Base-by-base conservation (phyloP, 2,113 vertebrate genomes). In the Pygoscelis antarcticus region DNA sequence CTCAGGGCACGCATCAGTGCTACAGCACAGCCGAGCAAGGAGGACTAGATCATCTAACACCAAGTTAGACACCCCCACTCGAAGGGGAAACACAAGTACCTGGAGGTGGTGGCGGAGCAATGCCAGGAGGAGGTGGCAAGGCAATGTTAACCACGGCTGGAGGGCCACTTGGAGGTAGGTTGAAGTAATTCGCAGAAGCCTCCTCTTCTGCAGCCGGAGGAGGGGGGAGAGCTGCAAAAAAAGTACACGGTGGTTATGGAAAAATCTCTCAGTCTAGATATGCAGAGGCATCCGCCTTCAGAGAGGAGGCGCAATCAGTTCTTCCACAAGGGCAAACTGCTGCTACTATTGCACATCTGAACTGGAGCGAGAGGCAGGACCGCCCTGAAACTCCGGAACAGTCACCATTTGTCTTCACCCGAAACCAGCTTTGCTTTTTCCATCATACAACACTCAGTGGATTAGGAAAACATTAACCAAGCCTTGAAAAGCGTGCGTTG, bases 111-210 rank as follows among this genome's bases (percentile, higher is more conserved):
- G 99, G 99, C 0, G 99, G 99, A 89, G 98, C 98, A 2, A 99
- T 99, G 47, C 99, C 99, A 23, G 99, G 99, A 25, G 99, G 99
- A 5, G 99, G 99, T 0, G 99, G 99, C 90, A 99, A 94, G 77
- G 98, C 97, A 13, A 99, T 99, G 98, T 99, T 99, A 94, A 99
- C 98, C 91, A 99, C 98, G 0, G 99, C 98, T 36, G 99, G 98
- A 89, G 99, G 98, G 52, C 98, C 98, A 91, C 98, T 98, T 0
- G 99, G 99, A 91, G 99, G 99, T 69, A 99, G 98, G 96, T 99
- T 99, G 95, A 99, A 99, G 93, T 99, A 99, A 96, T 99, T 99
- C 76, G 99, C 98, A 90, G 99, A 99, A 66, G 99, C 99, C 86
- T 99, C 99, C 95, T 99, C 99, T 77, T 99, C 98, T 21, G 99